These are phyloP conservation scores for Myotis lucifugus DNA, from an alignment of 2,113 vertebrate genomes.

Conservation along the genomic window DNA sequence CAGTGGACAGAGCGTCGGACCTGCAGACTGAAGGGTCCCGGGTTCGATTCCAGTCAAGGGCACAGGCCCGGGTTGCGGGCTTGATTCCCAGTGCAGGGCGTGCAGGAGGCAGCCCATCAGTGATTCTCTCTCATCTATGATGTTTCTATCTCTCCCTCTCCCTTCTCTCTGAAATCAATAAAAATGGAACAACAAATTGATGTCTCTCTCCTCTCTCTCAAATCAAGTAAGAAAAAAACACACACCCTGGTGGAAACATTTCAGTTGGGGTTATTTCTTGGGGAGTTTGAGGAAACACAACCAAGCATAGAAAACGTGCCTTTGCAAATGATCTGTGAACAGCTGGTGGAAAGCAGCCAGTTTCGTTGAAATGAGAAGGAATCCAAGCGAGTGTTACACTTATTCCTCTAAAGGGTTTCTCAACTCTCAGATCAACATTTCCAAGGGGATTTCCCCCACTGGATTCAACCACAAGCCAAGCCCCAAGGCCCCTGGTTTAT, in stretches of 20 bases:
- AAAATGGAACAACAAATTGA: not conserved
- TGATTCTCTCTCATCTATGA: too few relatives aligned
- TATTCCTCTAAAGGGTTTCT: not conserved
- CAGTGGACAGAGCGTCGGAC: too few relatives aligned
- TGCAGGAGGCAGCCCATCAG: too few relatives aligned
- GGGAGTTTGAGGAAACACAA: conserved; percentile 39
- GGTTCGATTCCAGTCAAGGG: too few relatives aligned
- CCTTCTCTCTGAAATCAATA: too few relatives aligned
- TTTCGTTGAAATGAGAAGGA: not conserved
- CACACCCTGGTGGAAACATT: not conserved
- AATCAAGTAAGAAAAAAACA: not conserved
- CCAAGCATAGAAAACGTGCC: not conserved
- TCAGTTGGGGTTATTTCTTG: conserved; percentile 46
- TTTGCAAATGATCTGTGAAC: conserved; percentile 39
- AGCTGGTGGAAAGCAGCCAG: not conserved
- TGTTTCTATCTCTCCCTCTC: too few relatives aligned
- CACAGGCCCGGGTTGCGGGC: too few relatives aligned
- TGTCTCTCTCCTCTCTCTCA: not conserved
- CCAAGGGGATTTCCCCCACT: not conserved
- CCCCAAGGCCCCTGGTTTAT: not conserved
- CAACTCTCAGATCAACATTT: not conserved
- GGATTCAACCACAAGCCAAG: not conserved
- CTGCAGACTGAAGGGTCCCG: too few relatives aligned
- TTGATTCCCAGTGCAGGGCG: too few relatives aligned
- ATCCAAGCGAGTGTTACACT: not conserved